Conservation (phyloP, 1,140 invertebrate species). For the Drosophila tropicalis region DNA sequence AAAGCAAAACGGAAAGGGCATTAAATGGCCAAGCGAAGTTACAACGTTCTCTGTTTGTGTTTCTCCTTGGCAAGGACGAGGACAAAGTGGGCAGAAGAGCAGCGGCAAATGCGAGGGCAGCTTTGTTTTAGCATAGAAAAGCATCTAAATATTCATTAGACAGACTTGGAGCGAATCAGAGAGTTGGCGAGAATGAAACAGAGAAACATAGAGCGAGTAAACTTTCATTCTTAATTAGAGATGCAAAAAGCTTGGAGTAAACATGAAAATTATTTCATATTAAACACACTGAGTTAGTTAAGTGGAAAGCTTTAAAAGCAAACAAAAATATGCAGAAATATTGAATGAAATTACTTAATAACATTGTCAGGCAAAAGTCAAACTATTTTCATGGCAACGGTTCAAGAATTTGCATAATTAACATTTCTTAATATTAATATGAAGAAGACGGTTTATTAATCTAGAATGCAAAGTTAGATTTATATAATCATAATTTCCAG, state of each 20-base stretch:
- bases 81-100: background rate
- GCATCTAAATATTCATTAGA: conserved; percentile 58
- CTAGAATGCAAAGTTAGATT: too few species aligned
- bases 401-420: too few species aligned
- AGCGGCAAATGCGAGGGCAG: conserved; percentile 28
- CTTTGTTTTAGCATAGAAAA: conserved; percentile 47
- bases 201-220: background rate
- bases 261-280: conserved; percentile 10
- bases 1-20: conserved; percentile 52
- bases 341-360: background rate
- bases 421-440: too few species aligned
- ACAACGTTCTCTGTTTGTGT: conserved; percentile 32
- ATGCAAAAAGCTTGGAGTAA: conserved; percentile 20
- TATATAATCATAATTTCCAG: too few species aligned
- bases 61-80: background rate
- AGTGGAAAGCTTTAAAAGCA: background rate
- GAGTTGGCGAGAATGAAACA: too few species aligned
- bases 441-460: too few species aligned
- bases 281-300: background rate
- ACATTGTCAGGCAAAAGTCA: background rate
- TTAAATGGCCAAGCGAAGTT: conserved; percentile 60
- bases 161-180: background rate
- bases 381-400: too few species aligned
- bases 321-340: background rate
- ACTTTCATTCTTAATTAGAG: conserved; percentile 17